Evolutionary conservation across 2,888 invertebrate genomes (phyloP), one percentile per base, ranked within the genome.

Genomic region (Petrolisthes manimaculis): DNA sequence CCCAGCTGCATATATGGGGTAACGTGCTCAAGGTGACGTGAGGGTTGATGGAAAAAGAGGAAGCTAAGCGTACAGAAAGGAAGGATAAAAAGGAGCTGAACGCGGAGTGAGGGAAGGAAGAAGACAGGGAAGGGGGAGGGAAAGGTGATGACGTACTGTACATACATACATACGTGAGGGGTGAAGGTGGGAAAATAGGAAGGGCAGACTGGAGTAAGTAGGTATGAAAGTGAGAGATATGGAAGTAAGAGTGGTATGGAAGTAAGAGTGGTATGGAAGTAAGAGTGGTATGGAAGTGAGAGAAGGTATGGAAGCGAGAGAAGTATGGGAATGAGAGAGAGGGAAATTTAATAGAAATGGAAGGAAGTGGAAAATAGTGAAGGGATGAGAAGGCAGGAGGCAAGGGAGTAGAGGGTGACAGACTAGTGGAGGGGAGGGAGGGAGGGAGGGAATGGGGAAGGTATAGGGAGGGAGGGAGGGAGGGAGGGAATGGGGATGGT

Each of bases 41-140:
- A 24, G n/a, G 55, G 55, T 37, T 5, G 37, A 37, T 14, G 14
- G 37, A 14, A 77, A 14, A 24, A 80, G 55, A 56, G n/a, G n/a
- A 53, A n/a, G 55, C 18, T 18, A 55, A 55, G 6, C 18, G 24
- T 5, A 21, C 53, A n/a, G 55, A 6, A 37, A 75, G 37, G 75
- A 21, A 37, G 61, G 18, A 61, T 61, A 18, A 61, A 9, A 61
- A 61, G 61, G 18, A 18, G 61, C 6, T 5, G 51, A 12, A 56
- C n/a, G 37, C n/a, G 24, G 61, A 81, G 67, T 56, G 21, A 81
- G 67, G 21, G 67, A 81, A 56, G 21, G 61, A 81, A n/a, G 24
- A n/a, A 6, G 81, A 81, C 21, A 56, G 24, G 12, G 37, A 37
- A 37, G 37, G 2, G 55, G 21, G 24, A 56, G 80, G 18, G 55